Conservation (phyloP, 2,797 vertebrate genomes). For the Trematomus bernacchii region DNA sequence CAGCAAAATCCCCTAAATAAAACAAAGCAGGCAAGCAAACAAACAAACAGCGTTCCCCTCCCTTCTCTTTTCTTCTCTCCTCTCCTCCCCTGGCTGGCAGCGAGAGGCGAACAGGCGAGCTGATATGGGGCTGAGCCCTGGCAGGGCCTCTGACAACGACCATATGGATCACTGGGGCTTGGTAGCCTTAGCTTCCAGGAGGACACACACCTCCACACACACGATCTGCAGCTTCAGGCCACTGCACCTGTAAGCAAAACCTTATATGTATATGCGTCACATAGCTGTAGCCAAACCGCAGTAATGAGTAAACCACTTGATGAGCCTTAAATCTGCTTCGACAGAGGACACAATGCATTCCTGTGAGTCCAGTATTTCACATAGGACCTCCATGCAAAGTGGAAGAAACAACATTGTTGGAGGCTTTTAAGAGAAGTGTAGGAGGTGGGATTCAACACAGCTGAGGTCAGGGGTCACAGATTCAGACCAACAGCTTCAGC, state of each 20-base stretch:
- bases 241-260: conserved; percentile 54
- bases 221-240: conserved; percentile 49
- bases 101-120: conserved; percentile 54
- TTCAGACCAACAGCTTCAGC: conserved; percentile 47
- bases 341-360: conserved; percentile 18
- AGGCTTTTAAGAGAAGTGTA: conserved; percentile 56
- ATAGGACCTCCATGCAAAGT: conserved; percentile 28
- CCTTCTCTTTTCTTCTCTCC: conserved; percentile 28
- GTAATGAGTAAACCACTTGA: conserved; percentile 41
- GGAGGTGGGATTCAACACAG: conserved; percentile 47
- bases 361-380: conserved; percentile 33
- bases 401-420: conserved; percentile 30
- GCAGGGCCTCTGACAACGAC: conserved; percentile 75
- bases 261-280: background rate
- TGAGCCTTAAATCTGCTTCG: conserved; percentile 36
- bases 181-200: conserved; percentile 60
- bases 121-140: conserved; percentile 69
- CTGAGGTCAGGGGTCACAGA: conserved; percentile 49
- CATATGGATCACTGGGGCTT: conserved; percentile 79
- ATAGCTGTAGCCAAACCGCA: conserved; percentile 15
- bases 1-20: conserved; percentile 75
- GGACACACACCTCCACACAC: conserved; percentile 60
- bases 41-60: conserved; percentile 69
- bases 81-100: conserved; percentile 62
- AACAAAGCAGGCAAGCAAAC: conserved; percentile 78